Evolutionary conservation across 1,140 invertebrate genomes (phyloP), one percentile per base, ranked within the genome.

Genomic region (Augochlora pura): DNA sequence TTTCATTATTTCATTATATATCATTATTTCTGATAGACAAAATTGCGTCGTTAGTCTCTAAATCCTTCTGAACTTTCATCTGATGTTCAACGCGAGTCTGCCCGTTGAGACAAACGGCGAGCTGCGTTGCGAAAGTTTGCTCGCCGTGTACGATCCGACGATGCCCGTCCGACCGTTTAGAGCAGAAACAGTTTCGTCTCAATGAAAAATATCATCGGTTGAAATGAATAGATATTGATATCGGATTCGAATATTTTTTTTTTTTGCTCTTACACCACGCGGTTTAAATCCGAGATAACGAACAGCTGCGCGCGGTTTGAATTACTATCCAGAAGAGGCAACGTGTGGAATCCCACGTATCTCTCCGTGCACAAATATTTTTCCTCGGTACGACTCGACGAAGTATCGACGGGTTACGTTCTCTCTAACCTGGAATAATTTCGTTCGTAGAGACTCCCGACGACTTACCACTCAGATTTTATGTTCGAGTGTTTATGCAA

Each of bases 241-340:
- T 82, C 63, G 67, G 25, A 10, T 18, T 23, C 39, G 2, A 21
- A 18, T 66, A 0, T 14, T 27, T 10, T n/a, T 57, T 39, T 9
- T 8, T n/a, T 14, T 54, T 4, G 9, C n/a, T 23, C 1, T 23
- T 49, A 65, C 77, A 65, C 72, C 59, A 60, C 16, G 8, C 25
- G 54, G 42, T 70, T 82, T 25, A 59, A 46, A 73, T 59, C 49
- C 38, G 6, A 65, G 69, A 82, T 82, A 84, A 84, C 65, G 16
- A 39, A 25, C 75, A 73, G 74, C 54, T 71, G 74, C 49, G 42
- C 16, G 9, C 63, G 14, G 52, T 73, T 59, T 72, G 25, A 82
- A 73, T 78, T 57, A 62, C n/a, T 68, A 77, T 83, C 74, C 52
- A 54, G 18, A 23, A 25, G 3, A 57, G 71, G 18, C 27, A 66